A percentile compares a stretch with the other conserved stretches of the same genome.
phyloP scores from a whole-genome alignment of 2,113 vertebrate species.

The Tragelaphus imberbis region DNA sequence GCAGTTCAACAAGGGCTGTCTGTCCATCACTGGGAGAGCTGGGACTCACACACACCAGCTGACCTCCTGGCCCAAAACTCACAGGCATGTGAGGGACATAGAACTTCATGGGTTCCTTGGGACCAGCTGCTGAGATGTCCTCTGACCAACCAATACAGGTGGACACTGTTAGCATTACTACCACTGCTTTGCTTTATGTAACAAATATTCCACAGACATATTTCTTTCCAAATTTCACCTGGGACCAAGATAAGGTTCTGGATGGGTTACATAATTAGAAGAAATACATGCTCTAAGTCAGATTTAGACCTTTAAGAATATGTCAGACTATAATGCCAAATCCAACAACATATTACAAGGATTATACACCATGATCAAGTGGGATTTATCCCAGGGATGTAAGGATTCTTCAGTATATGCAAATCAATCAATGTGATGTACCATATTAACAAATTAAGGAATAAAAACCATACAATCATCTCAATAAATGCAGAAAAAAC shows the following conservation, averaged over 20 bases:
- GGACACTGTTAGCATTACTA: neutral
- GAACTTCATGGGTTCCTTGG: slow-evolving; percentile 83
- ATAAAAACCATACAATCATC: neutral
- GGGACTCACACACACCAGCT: slow-evolving; percentile 83
- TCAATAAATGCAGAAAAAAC: neutral
- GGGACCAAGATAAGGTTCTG: neutral
- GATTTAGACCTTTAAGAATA: neutral
- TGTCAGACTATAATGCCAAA: neutral
- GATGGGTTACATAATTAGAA: neutral
- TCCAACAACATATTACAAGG: neutral
- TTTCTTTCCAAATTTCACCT: neutral
- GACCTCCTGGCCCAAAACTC: slow-evolving; percentile 89
- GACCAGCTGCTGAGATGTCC: neutral
- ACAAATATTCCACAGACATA: neutral
- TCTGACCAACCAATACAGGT: slow-evolving; percentile 63
- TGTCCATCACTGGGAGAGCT: slow-evolving; percentile 77
- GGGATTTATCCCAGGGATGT: neutral
- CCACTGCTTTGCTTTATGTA: neutral
- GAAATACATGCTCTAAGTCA: neutral
- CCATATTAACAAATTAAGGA: neutral
- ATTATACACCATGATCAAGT: neutral
- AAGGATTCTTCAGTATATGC: neutral
- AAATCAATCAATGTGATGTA: neutral
- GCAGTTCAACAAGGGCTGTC: slow-evolving; percentile 82
- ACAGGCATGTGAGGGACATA: slow-evolving; percentile 79